Evolutionary conservation across 2,888 invertebrate genomes (phyloP), one percentile per base, ranked within the genome.

Genomic region (Drosophila incognita): DNA sequence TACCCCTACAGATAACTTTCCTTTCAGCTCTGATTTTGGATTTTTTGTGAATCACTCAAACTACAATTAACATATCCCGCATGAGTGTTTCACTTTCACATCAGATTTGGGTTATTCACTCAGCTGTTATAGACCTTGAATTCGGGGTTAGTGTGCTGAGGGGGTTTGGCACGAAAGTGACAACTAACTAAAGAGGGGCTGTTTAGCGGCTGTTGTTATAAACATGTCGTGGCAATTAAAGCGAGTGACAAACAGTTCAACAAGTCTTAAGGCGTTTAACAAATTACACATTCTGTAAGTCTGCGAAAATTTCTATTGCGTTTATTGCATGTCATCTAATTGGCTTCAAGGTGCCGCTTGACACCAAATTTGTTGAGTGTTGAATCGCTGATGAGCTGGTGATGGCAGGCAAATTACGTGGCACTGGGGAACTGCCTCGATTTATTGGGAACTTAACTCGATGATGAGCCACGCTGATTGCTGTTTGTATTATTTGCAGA

Each of bases 291-390:
- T 35, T 29, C 15, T 29, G 64, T 11, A 29, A 8, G 35, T 27
- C 11, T 42, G 21, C 18, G 13, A 29, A 38, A 49, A 52, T 51
- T 33, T 36, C n/a, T 38, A 2, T 29, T 48, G 52, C 46, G 29
- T 18, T 67, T 86, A 59, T 88, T 70, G 89, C 83, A 87, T 87
- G 83, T 87, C 85, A 87, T 67, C 79, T 83, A 83, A 83, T 83
- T 83, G 89, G 72, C 40, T 54, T 36, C 40, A 62, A 54, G 51
- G 48, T 57, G 65, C 63, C 64, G 65, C 65, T 62, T 63, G 73
- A 57, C 68, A 62, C 29, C 59, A 74, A 82, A 71, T 66, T 73
- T 73, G 62, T 68, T 84, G 67, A 71, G 65, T 56, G 69, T 67
- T 83, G 76, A 87, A 83, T 83, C 70, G 68, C 84, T 83, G 72